Conservation (phyloP, 2,113 vertebrate genomes). For the Anoplopoma fimbria region DNA sequence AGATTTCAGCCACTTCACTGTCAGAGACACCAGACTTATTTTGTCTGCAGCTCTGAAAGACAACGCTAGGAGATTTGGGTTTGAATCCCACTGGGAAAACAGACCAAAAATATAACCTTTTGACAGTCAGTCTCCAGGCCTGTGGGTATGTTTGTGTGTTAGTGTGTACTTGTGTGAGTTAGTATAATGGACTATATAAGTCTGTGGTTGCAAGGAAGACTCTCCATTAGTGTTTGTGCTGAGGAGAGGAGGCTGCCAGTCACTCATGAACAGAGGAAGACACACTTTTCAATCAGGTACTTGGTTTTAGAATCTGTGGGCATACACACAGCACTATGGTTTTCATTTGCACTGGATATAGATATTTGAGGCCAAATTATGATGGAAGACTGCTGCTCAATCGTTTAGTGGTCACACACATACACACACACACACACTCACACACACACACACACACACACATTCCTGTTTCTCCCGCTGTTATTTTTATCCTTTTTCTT, state of each 20-base stretch:
- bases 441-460: constrained; percentile 1
- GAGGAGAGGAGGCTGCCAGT: constrained; percentile 32
- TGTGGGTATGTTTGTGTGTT: constrained; percentile 30
- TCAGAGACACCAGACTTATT: constrained; percentile 33
- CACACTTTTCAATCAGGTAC: constrained; percentile 26
- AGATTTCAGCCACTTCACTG: constrained; percentile 34
- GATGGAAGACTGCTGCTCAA: constrained; percentile 71
- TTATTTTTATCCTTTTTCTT: constrained; percentile 64
- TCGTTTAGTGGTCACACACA: constrained; percentile 62
- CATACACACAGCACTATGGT: constrained; percentile 27
- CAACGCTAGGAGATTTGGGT: constrained; percentile 38
- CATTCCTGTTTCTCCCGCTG: constrained; percentile 31
- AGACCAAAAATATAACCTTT: constrained; percentile 44
- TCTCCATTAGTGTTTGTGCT: constrained; percentile 32
- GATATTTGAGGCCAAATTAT: constrained; percentile 67
- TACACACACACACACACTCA: too few species aligned
- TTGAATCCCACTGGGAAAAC: constrained; percentile 45
- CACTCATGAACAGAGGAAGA: constrained; percentile 24
- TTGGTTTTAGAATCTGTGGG: too few species aligned
- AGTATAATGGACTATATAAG: constrained; percentile 31
- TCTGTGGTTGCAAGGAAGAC: constrained; percentile 42
- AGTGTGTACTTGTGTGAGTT: neutral
- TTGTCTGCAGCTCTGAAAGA: constrained; percentile 43
- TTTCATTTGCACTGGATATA: constrained; percentile 58
- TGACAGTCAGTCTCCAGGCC: constrained; percentile 34